These are phyloP conservation scores for Sus cebifrons DNA, from an alignment of 2,797 vertebrate species.

Conservation along the genomic window DNA sequence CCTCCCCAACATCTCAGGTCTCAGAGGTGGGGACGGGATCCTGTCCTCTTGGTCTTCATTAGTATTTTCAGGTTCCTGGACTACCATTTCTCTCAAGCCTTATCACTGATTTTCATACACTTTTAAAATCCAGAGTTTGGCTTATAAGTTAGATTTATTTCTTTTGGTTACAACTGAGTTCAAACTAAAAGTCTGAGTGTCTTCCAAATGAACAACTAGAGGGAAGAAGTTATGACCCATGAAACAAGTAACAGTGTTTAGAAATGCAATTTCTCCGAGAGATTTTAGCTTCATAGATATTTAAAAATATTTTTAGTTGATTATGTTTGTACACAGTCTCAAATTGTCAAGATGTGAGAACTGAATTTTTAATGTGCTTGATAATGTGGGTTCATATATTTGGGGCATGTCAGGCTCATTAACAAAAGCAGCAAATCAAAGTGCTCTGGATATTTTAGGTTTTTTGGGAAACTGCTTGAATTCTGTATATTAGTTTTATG, in stretches of 20 bases:
- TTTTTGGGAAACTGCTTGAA: not conserved
- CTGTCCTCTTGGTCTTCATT: not conserved
- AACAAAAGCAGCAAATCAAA: slow-evolving; percentile 41
- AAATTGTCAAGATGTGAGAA: slow-evolving; percentile 30
- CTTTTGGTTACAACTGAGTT: slow-evolving; percentile 24
- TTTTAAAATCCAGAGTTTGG: not conserved
- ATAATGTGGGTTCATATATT: not conserved
- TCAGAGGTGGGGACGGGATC: accelerated
- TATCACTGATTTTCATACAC: not conserved
- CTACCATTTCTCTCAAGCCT: not conserved
- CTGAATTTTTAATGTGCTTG: slow-evolving; percentile 50
- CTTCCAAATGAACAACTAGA: slow-evolving; percentile 48
- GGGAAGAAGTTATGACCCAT: not conserved
- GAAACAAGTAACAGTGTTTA: slow-evolving; percentile 1
- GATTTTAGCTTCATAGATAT: slow-evolving; percentile 57
- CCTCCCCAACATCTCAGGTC: not conserved
- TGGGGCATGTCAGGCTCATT: slow-evolving; percentile 29
- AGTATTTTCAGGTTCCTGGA: not conserved
- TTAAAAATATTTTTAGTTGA: slow-evolving; percentile 66
- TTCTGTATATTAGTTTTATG: slow-evolving; percentile 52
- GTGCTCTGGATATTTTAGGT: not conserved
- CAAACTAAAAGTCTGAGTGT: slow-evolving; percentile 18
- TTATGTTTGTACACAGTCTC: slow-evolving; percentile 34
- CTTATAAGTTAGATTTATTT: slow-evolving; percentile 6
- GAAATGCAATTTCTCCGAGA: slow-evolving; percentile 27